Conservation (phyloP, 2,113 vertebrate species). For the Nothoprocta pentlandii region DNA sequence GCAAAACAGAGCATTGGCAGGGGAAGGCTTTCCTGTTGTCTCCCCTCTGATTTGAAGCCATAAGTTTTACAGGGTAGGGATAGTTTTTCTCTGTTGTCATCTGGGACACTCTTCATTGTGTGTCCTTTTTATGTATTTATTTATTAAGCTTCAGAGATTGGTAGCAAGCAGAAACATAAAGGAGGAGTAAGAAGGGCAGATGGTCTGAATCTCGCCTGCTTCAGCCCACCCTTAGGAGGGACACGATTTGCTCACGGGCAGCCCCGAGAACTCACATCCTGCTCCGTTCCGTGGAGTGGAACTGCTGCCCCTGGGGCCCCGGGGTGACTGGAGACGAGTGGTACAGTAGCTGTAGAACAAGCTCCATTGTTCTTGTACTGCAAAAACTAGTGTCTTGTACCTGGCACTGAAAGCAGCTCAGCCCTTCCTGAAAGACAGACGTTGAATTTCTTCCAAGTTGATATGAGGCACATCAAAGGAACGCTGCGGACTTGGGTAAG, state of each 20-base stretch:
- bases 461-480: background rate
- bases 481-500: constrained; percentile 5
- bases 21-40: background rate
- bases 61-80: background rate
- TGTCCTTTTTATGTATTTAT: background rate
- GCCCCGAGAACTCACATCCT: background rate
- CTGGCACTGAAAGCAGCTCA: background rate
- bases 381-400: background rate
- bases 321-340: background rate
- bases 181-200: rapidly evolving
- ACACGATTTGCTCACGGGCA: background rate
- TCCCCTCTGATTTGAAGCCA: background rate
- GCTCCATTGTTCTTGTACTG: background rate
- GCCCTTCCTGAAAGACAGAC: background rate
- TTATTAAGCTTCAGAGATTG: background rate
- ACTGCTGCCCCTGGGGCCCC: rapidly evolving
- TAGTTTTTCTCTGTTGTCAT: background rate
- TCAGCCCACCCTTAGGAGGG: background rate
- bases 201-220: rapidly evolving
- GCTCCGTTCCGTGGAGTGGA: rapidly evolving
- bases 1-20: background rate
- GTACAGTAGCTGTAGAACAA: background rate
- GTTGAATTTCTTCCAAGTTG: constrained; percentile 21
- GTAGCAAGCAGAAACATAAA: background rate
- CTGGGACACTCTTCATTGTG: background rate